Base-by-base conservation (phyloP, 2,113 vertebrate species). In the Cervus canadensis region DNA sequence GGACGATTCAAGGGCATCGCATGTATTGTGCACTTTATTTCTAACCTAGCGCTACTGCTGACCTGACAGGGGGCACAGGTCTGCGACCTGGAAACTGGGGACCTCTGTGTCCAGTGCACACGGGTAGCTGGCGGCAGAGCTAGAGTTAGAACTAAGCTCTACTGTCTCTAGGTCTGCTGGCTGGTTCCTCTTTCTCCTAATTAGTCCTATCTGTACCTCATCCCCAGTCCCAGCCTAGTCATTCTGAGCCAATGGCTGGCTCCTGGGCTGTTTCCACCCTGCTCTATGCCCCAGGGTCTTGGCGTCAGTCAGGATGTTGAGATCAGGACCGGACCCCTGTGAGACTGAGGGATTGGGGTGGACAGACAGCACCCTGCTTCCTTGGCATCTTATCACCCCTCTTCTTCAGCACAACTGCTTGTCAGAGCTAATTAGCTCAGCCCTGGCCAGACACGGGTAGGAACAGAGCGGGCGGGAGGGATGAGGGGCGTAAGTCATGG, bases 371-470 rank as follows among this genome's bases (percentile, higher is more conserved):
- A 97, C 10, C 50, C 83, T 91, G n/a, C 96, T 59, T 97, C 40
- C 21, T 81, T 60, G 36, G 54, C 14, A 60, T 97, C 85, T 92
- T 89, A 40, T 33, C 12, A 0, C 1, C 88, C 54, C 76, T 79
- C 96, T 87, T 59, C 95, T 60, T 98, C 57, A 56, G 86, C 4
- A 94, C 82, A 54, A 48, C 45, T 96, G 25, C 62, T 81, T 96
- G 94, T 91, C 84, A 95, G 21, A 95, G 89, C 76, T 94, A 92
- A 98, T 97, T 92, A 90, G 93, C 81, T 82, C 54, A 48, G 87
- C 59, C 40, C 87, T 59, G 78, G 59, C 17, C 62, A 5, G 50
- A 92, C 1, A 3, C 1, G 62, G 93, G 79, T 0, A 43, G 64
- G 54, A 48, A 13, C 19, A 62, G 81, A 96, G 60, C 45, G 23